These are phyloP conservation scores for Apis cerana DNA, from an alignment of 1,140 invertebrate species.

Conservation along the genomic window DNA sequence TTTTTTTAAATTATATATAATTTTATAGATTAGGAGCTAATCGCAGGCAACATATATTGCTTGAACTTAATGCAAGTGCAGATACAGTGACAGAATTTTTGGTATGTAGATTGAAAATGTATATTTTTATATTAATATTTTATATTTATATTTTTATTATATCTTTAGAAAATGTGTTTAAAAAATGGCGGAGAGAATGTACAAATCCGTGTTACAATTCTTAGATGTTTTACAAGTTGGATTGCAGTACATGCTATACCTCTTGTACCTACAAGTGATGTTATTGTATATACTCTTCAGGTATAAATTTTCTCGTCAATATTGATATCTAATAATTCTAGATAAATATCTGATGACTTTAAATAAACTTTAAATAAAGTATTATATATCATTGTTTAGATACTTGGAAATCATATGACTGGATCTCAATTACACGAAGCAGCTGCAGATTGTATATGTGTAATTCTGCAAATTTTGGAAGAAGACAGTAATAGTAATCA, in stretches of 20 bases:
- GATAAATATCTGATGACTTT: neutral
- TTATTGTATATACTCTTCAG: conserved; percentile 87
- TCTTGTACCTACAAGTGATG: conserved; percentile 85
- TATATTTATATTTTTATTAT: neutral
- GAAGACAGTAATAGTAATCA: conserved; percentile 85
- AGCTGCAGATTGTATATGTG: conserved; percentile 94
- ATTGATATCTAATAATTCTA: neutral
- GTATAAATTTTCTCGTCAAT: conserved; percentile 52
- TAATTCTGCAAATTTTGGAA: conserved; percentile 90
- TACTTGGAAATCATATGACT: conserved; percentile 85
- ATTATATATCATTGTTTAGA: conserved; percentile 59
- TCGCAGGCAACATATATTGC: conserved; percentile 90
- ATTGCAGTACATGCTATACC: conserved; percentile 87
- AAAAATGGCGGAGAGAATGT: conserved; percentile 82
- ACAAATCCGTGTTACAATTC: conserved; percentile 83
- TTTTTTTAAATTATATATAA: conserved; percentile 6
- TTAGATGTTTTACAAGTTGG: conserved; percentile 92
- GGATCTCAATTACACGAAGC: conserved; percentile 91
- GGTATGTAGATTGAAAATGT: conserved; percentile 77
- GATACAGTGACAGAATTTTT: conserved; percentile 88
- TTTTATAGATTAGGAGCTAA: conserved; percentile 91
- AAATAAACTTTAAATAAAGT: neutral
- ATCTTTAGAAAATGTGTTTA: conserved; percentile 84
- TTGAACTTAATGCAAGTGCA: conserved; percentile 87
- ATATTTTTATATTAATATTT: neutral